phyloP scores from a whole-genome alignment of 2,113 vertebrate genomes.

The Chinchilla lanigera region DNA sequence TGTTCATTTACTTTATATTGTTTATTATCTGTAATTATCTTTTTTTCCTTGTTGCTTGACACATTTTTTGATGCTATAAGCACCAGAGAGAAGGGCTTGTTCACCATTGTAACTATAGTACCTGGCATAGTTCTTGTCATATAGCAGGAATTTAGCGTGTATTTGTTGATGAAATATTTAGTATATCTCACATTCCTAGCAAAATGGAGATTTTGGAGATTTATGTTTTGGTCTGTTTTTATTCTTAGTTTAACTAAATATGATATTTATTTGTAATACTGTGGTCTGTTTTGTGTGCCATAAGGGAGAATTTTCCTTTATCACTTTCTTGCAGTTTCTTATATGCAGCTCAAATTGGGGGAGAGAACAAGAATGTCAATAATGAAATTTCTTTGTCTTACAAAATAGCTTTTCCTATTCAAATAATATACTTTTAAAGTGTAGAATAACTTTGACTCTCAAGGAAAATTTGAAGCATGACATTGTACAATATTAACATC shows the following conservation, averaged over 20 bases:
- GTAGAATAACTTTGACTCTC: background rate
- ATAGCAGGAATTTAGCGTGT: background rate
- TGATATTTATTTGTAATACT: slow-evolving; percentile 22
- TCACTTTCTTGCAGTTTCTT: background rate
- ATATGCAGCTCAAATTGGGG: background rate
- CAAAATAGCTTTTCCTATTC: slow-evolving; percentile 20
- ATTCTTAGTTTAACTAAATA: background rate
- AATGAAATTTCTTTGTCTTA: slow-evolving; percentile 21
- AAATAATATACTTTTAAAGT: slow-evolving; percentile 9
- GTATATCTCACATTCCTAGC: background rate
- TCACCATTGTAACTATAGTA: background rate
- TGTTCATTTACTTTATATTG: background rate
- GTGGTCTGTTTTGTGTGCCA: slow-evolving; percentile 29
- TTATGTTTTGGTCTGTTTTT: background rate
- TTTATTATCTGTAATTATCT: background rate
- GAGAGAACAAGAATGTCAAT: slow-evolving; percentile 4
- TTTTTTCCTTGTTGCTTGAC: slow-evolving; percentile 1
- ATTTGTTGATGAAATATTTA: slow-evolving; percentile 37
- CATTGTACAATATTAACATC: background rate
- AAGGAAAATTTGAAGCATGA: background rate
- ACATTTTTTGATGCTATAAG: background rate
- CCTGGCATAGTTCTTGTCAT: background rate
- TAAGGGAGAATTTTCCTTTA: background rate
- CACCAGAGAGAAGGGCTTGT: background rate
- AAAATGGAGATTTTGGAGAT: background rate